Evolutionary conservation across 2,113 vertebrate species (phyloP), one percentile per base, ranked within the genome.

Genomic region (Lynx canadensis): DNA sequence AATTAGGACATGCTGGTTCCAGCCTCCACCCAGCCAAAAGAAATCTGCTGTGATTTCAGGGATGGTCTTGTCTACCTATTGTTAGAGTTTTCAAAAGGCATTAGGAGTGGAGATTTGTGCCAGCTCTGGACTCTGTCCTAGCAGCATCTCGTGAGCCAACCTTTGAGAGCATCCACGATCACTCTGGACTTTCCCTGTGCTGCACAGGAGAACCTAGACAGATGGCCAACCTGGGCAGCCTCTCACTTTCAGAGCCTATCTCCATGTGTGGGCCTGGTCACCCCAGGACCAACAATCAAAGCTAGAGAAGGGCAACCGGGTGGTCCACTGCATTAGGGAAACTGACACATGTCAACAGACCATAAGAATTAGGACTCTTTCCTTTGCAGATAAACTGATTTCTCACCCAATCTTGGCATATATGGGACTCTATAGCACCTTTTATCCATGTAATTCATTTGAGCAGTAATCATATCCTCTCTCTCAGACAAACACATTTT

Each of bases 401-500:
- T 82, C 73, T 50, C 86, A 84, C 48, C 68, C 71, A 63, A 27
- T 84, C 29, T 38, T 73, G 55, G 50, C 25, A 8, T 52, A 11
- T n/a, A 1, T 79, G n/a, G 18, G 7, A 63, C 33, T 89, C 45
- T 82, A 18, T 36, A 63, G 63, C 52, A 78, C 81, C 71, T 65
- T 33, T 81, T 74, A n/a, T 55, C 69, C 79, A 23, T 33, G 21
- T 60, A 74, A 93, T 14, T 84, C 82, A 76, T 87, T 83, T 92
- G 48, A 89, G 71, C 25, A 63, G 81, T 52, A 82, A 60, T 63
- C 68, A 41, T 57, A 50, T 73, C 36, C 79, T 95, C n/a, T 96
- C 79, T 93, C 31, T 96, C 80, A 84, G 23, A 95, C 73, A 97
- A 93, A 91, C 41, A 55, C 19, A 23, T 69, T 95, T 90, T 96